Base-by-base conservation (phyloP, 2,888 invertebrate genomes). In the Trisateles emortualis region DNA sequence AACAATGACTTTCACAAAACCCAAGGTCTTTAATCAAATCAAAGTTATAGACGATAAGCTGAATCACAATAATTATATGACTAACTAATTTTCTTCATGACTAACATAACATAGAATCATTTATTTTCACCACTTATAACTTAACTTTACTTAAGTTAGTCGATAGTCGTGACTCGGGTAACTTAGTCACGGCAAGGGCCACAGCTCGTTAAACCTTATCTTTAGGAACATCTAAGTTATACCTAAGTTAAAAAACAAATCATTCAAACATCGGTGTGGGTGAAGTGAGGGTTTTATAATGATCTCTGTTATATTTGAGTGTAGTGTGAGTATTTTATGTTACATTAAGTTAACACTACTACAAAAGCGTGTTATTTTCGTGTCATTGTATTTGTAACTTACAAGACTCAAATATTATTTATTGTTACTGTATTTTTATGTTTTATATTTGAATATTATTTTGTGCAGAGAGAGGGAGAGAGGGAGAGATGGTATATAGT, bases 131-230 rank as follows among this genome's bases (percentile, higher is more conserved):
- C 67, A 67, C 59, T 72, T 75, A 73, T 62, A 55, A 61, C 19
- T 61, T 64, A 52, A 41, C 36, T 53, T 52, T 52, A 52, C 48
- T 57, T 42, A 62, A 66, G 53, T 56, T 46, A 54, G 58, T 67
- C 59, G 61, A 58, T 51, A 53, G 52, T 85, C 89, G 87, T 90
- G 90, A 84, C 88, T 81, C 64, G 67, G 66, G 75, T 84, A 77
- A 85, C 76, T 90, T 88, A 90, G 88, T 90, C 88, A 89, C 80
- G 80, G 75, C 68, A 71, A 69, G 68, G 74, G 74, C 77, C 64
- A 69, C 69, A 76, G 73, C 81, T 85, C 83, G 84, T 86, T 86
- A 84, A 67, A 55, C 56, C 73, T 86, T 83, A 84, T 83, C 83
- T 75, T 9, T 29, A 24, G 43, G 64, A 71, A 64, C 72, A 83